Percentiles rank a stretch among this genome's conserved stretches.
Evolutionary conservation across 2,113 vertebrate species (phyloP).

Genomic region (Cnemophilus loriae): DNA sequence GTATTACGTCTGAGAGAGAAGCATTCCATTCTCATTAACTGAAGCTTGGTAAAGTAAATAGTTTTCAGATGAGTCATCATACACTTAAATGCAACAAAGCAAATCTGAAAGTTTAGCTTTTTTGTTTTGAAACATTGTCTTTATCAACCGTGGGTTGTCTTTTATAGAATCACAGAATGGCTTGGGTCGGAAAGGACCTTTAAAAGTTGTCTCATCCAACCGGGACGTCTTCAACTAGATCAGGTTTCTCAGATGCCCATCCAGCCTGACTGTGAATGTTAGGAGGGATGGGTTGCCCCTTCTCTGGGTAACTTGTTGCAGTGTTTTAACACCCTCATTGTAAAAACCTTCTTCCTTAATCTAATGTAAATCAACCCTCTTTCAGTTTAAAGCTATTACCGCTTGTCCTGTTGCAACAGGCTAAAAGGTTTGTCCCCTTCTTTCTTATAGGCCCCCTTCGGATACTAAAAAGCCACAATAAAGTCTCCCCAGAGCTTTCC

Average conservation of each 20-base stretch:
- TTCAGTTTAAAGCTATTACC: background rate
- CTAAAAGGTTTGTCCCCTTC: background rate
- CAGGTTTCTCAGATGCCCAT: background rate
- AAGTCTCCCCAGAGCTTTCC: background rate
- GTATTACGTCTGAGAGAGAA: background rate
- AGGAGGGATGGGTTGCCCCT: background rate
- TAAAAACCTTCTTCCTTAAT: background rate
- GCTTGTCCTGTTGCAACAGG: background rate
- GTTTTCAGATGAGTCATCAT: background rate
- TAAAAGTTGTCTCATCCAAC: background rate
- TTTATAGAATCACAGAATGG: background rate
- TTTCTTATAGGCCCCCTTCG: background rate
- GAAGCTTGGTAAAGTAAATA: background rate
- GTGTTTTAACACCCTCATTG: background rate
- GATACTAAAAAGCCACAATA: background rate
- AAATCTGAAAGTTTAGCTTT: background rate
- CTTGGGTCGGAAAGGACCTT: background rate
- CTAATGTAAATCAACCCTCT: background rate
- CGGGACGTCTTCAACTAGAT: background rate
- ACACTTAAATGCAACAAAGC: background rate
- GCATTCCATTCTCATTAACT: background rate
- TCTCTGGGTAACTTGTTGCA: background rate
- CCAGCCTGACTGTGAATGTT: background rate
- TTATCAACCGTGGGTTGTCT: rapidly evolving
- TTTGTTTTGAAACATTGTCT: background rate